phyloP scores from a whole-genome alignment of 2,797 vertebrate species.

The Gouania willdenowi region DNA sequence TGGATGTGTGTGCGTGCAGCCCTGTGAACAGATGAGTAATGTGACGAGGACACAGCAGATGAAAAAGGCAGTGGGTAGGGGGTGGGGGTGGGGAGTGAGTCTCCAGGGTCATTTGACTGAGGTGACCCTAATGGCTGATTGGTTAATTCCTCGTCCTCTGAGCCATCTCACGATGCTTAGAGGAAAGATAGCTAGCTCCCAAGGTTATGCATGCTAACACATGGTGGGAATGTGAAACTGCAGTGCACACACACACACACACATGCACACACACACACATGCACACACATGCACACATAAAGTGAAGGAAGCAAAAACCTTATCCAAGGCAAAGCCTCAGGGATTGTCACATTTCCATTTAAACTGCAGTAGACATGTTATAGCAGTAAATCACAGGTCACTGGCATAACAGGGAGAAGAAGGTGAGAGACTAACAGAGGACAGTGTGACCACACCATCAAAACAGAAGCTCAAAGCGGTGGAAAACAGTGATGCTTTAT shows the following conservation, averaged over 20 bases:
- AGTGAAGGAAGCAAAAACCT: slow-evolving; percentile 23
- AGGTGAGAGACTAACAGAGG: slow-evolving; percentile 21
- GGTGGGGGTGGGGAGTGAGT: slow-evolving; percentile 1
- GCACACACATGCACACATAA: slow-evolving; percentile 9
- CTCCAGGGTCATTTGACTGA: slow-evolving; percentile 41
- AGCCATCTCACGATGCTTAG: slow-evolving; percentile 51
- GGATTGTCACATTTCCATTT: slow-evolving; percentile 50
- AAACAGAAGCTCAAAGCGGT: slow-evolving; percentile 8
- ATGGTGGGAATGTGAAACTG: slow-evolving; percentile 15
- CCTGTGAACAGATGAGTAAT: slow-evolving; percentile 21
- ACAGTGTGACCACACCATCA: not conserved
- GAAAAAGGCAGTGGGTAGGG: not conserved
- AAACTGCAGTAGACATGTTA: slow-evolving; percentile 26
- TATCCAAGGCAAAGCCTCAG: slow-evolving; percentile 31
- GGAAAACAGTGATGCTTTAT: too few relatives aligned
- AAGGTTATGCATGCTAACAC: slow-evolving; percentile 57
- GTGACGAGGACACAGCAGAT: slow-evolving; percentile 11
- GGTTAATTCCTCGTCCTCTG: slow-evolving; percentile 47
- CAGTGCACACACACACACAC: slow-evolving; percentile 15
- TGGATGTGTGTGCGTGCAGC: not conserved
- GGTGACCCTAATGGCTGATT: slow-evolving; percentile 58
- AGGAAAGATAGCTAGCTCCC: slow-evolving; percentile 46
- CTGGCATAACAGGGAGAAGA: slow-evolving; percentile 8
- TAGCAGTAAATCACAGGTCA: slow-evolving; percentile 29
- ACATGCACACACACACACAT: slow-evolving; percentile 5